Evolutionary conservation across 2,113 vertebrate species (phyloP).

Genomic region (Pantherophis guttatus): DNA sequence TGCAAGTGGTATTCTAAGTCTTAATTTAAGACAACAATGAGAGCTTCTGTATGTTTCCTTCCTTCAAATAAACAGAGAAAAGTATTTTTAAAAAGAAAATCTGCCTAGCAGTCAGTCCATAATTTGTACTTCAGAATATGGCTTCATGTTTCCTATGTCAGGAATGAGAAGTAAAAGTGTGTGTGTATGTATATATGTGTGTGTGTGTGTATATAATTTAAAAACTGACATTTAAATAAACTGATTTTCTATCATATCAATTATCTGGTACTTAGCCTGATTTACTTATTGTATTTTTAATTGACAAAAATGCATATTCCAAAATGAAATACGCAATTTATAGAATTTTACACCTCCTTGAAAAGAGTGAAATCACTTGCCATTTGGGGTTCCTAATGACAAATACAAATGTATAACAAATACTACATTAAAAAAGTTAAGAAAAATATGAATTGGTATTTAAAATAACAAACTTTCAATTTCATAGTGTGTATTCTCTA

Average conservation of each 20-base stretch:
- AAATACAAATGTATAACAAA: not conserved
- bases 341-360: not conserved
- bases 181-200: too few relatives aligned
- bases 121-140: constrained; percentile 74
- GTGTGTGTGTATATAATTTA: too few relatives aligned
- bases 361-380: constrained; percentile 9
- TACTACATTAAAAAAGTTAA: not conserved
- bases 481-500: not conserved
- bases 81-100: constrained; percentile 73
- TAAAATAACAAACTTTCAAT: not conserved
- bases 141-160: constrained; percentile 72
- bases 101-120: constrained; percentile 69
- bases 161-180: constrained; percentile 34
- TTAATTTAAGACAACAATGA: constrained; percentile 76
- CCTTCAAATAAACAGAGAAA: constrained; percentile 66
- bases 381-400: not conserved
- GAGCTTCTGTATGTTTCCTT: constrained; percentile 79
- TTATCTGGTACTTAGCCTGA: not conserved
- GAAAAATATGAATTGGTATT: not conserved
- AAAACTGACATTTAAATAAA: not conserved
- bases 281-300: not conserved
- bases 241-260: not conserved
- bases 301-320: not conserved
- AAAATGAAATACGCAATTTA: not conserved
- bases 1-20: constrained; percentile 63